Conservation (phyloP, 2,888 invertebrate genomes). For the Scaptomyza cyrtandrae region DNA sequence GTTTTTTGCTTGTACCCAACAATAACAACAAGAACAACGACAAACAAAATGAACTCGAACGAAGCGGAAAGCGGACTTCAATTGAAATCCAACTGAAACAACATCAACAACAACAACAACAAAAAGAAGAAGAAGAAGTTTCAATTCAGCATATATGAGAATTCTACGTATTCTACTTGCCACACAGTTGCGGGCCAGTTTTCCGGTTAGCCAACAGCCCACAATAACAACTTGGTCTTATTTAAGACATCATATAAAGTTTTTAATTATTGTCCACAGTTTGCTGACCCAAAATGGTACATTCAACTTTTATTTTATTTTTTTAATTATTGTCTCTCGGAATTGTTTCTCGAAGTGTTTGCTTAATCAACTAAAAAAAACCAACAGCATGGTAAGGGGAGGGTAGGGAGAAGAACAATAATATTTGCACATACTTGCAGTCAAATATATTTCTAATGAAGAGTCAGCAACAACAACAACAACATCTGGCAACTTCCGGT, state of each 20-base stretch:
- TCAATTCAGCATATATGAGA: conserved; percentile 60
- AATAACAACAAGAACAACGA: conserved; percentile 13
- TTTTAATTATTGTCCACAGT: conserved; percentile 58
- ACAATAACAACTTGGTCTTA: conserved; percentile 16
- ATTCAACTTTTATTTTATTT: not conserved
- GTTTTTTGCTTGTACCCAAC: conserved; percentile 2
- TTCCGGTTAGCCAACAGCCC: conserved; percentile 66
- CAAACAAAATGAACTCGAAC: not conserved
- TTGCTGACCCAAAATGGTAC: conserved; percentile 9
- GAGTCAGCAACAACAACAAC: conserved; percentile 25
- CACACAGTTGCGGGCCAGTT: conserved; percentile 59
- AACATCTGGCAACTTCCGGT: conserved; percentile 32
- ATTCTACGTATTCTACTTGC: conserved; percentile 42
- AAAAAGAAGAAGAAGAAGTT: conserved; percentile 25
- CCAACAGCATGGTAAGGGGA: no score
- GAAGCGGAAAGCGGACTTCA: conserved; percentile 34
- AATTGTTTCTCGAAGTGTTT: conserved; percentile 2
- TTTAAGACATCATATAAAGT: conserved; percentile 52
- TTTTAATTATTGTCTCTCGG: not conserved
- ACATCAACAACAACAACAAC: conserved; percentile 5
- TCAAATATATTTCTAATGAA: conserved; percentile 34
- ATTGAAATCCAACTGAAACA: conserved; percentile 38
- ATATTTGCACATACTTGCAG: conserved; percentile 31
- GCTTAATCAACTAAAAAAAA: conserved; percentile 1
- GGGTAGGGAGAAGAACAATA: no score